These are phyloP conservation scores for Heliconius congener DNA, from an alignment of 1,140 invertebrate genomes.

Conservation along the genomic window DNA sequence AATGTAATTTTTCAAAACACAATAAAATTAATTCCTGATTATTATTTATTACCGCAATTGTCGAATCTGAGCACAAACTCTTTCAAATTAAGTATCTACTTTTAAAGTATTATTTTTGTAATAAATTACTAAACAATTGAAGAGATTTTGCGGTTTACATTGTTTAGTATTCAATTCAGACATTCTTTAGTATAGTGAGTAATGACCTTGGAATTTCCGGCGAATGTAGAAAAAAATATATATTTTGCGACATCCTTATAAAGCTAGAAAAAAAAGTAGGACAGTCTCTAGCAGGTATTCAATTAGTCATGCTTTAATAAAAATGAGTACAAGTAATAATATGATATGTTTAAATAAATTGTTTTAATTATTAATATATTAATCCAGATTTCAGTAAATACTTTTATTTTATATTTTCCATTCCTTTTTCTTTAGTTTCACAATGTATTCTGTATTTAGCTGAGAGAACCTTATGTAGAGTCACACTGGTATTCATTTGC, in stretches of 20 bases:
- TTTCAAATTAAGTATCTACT: background rate
- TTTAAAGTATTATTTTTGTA: background rate
- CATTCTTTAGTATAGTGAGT: constrained; percentile 12
- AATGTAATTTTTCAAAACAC: too few relatives aligned
- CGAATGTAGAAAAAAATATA: background rate
- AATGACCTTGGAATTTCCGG: constrained; percentile 19
- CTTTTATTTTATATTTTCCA: too few relatives aligned
- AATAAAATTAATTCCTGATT: background rate
- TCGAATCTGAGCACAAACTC: background rate
- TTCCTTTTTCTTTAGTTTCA: too few relatives aligned
- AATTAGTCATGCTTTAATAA: too few relatives aligned
- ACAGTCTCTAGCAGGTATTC: background rate
- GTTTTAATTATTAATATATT: too few relatives aligned
- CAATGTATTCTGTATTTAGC: too few relatives aligned
- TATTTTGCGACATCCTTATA: background rate
- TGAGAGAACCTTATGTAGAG: too few relatives aligned
- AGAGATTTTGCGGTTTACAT: constrained; percentile 23
- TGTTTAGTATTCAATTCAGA: constrained; percentile 26
- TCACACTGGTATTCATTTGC: too few relatives aligned
- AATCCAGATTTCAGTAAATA: too few relatives aligned
- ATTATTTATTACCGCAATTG: background rate
- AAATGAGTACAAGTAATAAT: too few relatives aligned
- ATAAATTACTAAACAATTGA: constrained; percentile 9
- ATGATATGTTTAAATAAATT: too few relatives aligned
- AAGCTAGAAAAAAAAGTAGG: background rate